Evolutionary conservation across 2,888 invertebrate genomes (phyloP).

Genomic region (Congeria kusceri): DNA sequence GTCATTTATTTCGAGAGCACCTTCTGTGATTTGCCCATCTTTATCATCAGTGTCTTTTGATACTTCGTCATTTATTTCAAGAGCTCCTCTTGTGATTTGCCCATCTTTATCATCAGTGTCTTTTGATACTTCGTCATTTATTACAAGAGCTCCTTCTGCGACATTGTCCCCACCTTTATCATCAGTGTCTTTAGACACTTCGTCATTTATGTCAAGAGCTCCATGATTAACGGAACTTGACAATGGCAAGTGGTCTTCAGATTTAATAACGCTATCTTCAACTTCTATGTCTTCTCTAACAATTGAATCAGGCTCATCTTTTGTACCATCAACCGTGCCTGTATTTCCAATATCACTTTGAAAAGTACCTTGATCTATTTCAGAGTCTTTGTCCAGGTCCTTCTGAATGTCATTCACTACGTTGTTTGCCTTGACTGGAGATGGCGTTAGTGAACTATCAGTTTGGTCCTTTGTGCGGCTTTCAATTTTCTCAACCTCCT

Average conservation of each 20-base stretch:
- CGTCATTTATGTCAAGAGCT: no score
- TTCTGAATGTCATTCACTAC: conserved; percentile 6
- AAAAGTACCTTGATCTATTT: neutral
- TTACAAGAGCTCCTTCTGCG: no score
- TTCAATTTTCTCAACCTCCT: conserved; percentile 53
- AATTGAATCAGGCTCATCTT: conserved; percentile 3
- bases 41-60: no score
- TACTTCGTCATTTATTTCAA: no score
- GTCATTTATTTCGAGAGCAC: no score
- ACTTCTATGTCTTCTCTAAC: conserved; percentile 6
- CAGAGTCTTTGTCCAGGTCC: neutral
- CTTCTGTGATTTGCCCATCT: no score
- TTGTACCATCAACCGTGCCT: neutral
- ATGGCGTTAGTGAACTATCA: conserved; percentile 14
- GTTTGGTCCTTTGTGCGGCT: conserved; percentile 30
- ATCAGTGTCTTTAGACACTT: no score
- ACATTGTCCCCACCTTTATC: no score
- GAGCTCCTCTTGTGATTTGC: no score
- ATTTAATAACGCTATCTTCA: neutral
- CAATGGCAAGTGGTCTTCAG: conserved; percentile 2
- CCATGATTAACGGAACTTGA: no score
- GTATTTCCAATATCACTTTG: neutral
- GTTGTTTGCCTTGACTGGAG: conserved; percentile 2
- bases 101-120: conserved; percentile 3
- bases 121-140: neutral